phyloP scores from a whole-genome alignment of 2,888 invertebrate genomes.

The Ommatoiulus sabulosus region DNA sequence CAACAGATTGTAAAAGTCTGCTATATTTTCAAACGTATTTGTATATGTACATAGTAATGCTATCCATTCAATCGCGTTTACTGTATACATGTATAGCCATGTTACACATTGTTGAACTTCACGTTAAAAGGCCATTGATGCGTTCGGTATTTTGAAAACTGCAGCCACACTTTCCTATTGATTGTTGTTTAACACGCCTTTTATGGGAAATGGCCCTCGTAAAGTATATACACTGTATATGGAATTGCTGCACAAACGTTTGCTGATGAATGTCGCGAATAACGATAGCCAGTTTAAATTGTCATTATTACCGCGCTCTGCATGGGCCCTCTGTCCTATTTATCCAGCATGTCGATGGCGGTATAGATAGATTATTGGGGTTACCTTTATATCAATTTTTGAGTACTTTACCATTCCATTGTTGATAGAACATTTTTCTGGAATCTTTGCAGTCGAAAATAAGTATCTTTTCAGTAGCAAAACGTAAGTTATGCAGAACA shows the following conservation, averaged over 20 bases:
- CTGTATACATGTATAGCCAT: neutral
- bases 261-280: neutral
- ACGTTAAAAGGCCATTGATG: neutral
- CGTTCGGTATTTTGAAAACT: neutral
- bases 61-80: neutral
- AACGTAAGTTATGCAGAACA: too few relatives aligned
- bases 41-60: neutral
- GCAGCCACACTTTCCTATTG: neutral
- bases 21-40: neutral
- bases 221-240: neutral
- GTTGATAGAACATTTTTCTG: neutral
- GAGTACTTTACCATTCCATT: neutral
- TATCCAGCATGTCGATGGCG: neutral
- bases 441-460: too few relatives aligned
- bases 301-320: constrained; percentile 31
- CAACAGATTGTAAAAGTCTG: neutral
- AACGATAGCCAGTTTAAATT: constrained; percentile 51
- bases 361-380: neutral
- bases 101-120: neutral
- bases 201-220: constrained; percentile 45
- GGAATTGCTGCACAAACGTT: constrained; percentile 38
- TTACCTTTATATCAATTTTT: neutral
- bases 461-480: too few relatives aligned
- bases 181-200: constrained; percentile 28
- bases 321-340: neutral